Evolutionary conservation across 1,140 invertebrate genomes (phyloP).

Genomic region (Portunus trituberculatus): DNA sequence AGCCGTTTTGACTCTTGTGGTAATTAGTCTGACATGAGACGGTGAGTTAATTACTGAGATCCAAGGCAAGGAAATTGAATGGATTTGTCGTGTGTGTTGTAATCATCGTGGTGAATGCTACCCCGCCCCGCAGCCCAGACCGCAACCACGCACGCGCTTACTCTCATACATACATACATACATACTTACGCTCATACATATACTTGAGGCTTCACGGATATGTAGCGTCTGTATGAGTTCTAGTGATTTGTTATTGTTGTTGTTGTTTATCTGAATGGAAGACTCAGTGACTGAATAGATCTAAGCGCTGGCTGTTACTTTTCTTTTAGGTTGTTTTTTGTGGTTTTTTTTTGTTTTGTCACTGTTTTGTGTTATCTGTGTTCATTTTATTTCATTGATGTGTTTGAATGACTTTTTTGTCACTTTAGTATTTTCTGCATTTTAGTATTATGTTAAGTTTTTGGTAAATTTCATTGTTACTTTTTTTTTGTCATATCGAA

Average conservation of each 20-base stretch:
- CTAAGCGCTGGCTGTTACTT: no score
- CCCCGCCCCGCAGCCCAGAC: not conserved
- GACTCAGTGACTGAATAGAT: no score
- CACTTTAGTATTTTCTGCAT: no score
- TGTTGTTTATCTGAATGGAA: no score
- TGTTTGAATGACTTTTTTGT: no score
- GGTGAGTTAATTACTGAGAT: constrained; percentile 49
- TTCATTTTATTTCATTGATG: no score
- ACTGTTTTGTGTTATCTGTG: no score
- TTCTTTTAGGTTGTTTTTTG: no score
- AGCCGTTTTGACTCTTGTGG: constrained; percentile 38
- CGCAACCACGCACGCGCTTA: not conserved
- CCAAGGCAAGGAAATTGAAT: constrained; percentile 51
- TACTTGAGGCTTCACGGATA: not conserved
- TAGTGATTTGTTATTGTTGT: not conserved
- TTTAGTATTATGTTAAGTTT: no score
- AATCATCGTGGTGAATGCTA: constrained; percentile 28
- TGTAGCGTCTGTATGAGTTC: not conserved
- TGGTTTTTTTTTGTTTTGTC: no score
- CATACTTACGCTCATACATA: not conserved
- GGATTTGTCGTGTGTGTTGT: constrained; percentile 39
- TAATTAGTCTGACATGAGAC: constrained; percentile 58
- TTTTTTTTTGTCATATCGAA: no score
- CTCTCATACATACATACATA: constrained; percentile 23
- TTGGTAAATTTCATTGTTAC: no score